These are phyloP conservation scores for Shinisaurus crocodilurus DNA, from an alignment of 2,113 vertebrate genomes.

Conservation along the genomic window DNA sequence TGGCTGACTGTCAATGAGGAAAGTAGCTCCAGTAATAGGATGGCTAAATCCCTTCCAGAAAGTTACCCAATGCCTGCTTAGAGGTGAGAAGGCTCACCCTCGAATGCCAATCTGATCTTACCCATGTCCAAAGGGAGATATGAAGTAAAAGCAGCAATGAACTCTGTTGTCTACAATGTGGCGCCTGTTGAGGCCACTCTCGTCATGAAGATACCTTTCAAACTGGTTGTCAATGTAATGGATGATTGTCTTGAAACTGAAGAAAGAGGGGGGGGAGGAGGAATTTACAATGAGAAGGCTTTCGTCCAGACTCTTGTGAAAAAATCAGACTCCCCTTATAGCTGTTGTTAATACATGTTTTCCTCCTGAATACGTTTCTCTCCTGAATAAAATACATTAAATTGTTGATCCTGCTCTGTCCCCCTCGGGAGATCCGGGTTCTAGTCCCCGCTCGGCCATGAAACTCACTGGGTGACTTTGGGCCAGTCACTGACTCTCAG, in stretches of 20 bases:
- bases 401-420: too few relatives aligned
- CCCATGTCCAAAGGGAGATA: conserved; percentile 92
- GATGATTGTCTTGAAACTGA: conserved; percentile 91
- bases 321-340: conserved; percentile 23
- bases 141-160: conserved; percentile 94
- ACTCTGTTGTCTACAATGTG: conserved; percentile 91
- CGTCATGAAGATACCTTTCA: conserved; percentile 88
- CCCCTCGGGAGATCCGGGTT: too few relatives aligned
- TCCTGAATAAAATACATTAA: too few relatives aligned
- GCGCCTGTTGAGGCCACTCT: conserved; percentile 88
- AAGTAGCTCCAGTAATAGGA: conserved; percentile 17
- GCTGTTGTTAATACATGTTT: too few relatives aligned
- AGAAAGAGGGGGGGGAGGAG: not conserved
- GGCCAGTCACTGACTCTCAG: too few relatives aligned
- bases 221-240: conserved; percentile 91
- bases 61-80: not conserved
- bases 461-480: too few relatives aligned
- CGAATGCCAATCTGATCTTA: conserved; percentile 59
- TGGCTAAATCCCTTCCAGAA: not conserved
- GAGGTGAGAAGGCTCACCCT: not conserved
- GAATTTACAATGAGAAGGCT: conserved; percentile 20
- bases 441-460: too few relatives aligned
- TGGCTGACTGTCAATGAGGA: not conserved
- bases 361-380: not conserved
- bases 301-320: not conserved